Evolutionary conservation across 2,797 vertebrate species (phyloP), one percentile per base, ranked within the genome.

Genomic region (Yasuhikotakia modesta): DNA sequence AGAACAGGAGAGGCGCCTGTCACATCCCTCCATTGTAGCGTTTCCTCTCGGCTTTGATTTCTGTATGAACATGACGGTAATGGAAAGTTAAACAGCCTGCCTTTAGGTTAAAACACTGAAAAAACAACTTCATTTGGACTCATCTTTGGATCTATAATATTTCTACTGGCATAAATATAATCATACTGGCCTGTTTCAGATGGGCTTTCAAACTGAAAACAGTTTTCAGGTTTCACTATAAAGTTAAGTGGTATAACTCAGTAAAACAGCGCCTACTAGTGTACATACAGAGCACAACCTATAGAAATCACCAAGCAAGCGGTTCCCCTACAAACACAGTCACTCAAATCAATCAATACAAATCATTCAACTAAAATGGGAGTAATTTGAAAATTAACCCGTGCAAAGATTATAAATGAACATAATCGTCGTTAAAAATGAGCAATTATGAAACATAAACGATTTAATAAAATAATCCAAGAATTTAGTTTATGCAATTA

Each of bases 21-120:
- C 83, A 92, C 85, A 92, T 93, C 92, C 92, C 88, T 16, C 78
- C 67, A 93, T 93, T 94, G 92, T 93, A 85, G 85, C 70, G 87
- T 79, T 93, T 94, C 91, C 91, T 89, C 79, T 73, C 32, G 45
- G 52, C 58, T n/a, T 80, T 80, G 75, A 70, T 79, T 78, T 93
- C 61, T 63, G 35, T 73, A 69, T 27, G 76, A 72, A 79, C 60
- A 57, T 39, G 73, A 48, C 69, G 69, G 50, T 57, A 30, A 68
- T 50, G 58, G 63, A 70, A 27, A 6, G 13, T 67, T 21, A 53
- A 14, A 53, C 39, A 73, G 3, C 21, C 11, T 14, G 27, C 48
- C 11, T 73, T 58, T 45, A 30, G 39, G 43, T 22, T 70, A 57
- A 22, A 39, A 65, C 46, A 58, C 22, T 72, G 73, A 72, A 30